Conservation (phyloP, 2,113 vertebrate genomes). For the Strigops habroptila region DNA sequence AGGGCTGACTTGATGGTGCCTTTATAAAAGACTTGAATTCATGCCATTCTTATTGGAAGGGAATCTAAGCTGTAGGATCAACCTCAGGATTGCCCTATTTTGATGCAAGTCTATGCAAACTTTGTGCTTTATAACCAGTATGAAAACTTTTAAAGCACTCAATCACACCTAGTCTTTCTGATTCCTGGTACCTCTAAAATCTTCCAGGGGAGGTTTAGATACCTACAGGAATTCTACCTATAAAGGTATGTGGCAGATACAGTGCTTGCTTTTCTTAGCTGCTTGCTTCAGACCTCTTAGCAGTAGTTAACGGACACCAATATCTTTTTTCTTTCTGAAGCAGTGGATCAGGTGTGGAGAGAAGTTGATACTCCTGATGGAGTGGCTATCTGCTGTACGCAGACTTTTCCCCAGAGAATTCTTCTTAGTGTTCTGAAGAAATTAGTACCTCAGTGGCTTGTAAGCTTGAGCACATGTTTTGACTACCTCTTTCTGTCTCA, state of each 20-base stretch:
- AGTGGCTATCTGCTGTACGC: conserved; percentile 13
- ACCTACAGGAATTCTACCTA: background rate
- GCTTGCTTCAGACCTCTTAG: background rate
- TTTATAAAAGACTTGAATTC: background rate
- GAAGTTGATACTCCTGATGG: conserved; percentile 43
- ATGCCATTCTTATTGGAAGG: background rate
- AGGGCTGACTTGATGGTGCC: background rate
- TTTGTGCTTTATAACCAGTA: background rate
- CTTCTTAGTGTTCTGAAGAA: conserved; percentile 2
- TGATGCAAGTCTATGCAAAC: background rate
- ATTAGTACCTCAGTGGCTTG: background rate
- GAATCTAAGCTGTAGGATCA: background rate
- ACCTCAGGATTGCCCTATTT: background rate
- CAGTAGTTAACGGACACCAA: conserved; percentile 34
- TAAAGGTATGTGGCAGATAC: background rate
- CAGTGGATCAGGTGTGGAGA: conserved; percentile 8
- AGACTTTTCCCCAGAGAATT: background rate
- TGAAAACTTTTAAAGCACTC: background rate
- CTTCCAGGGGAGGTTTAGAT: background rate
- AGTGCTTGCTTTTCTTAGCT: background rate
- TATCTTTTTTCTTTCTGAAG: conserved; percentile 39
- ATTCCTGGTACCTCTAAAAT: background rate
- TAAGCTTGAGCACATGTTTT: background rate
- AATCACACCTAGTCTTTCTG: background rate
- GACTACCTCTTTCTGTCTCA: background rate